Percentiles rank a stretch among this genome's conserved stretches.
These are phyloP conservation scores for Ceyx cyanopectus DNA, from an alignment of 2,113 vertebrate genomes.

Conservation along the genomic window DNA sequence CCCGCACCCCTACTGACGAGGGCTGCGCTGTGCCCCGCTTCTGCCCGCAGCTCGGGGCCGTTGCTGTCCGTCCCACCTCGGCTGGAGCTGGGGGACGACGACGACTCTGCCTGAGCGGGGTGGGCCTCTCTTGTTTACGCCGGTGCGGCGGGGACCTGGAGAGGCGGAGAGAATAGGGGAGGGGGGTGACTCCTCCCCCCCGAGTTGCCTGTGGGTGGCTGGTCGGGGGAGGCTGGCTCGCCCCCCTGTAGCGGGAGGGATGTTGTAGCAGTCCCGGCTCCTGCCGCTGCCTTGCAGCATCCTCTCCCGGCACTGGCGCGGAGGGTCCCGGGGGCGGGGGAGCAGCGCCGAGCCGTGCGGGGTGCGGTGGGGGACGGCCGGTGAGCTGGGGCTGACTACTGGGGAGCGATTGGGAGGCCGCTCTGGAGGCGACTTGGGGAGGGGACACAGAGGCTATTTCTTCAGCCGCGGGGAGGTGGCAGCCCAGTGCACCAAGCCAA, in stretches of 20 bases:
- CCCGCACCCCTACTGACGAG: rapidly evolving
- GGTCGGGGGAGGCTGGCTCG: not conserved
- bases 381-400: not conserved
- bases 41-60: not conserved
- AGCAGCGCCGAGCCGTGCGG: not conserved
- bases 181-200: not conserved
- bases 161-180: not conserved
- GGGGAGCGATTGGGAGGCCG: not conserved
- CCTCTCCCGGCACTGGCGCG: not conserved
- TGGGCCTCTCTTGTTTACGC: not conserved
- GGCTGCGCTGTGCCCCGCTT: not conserved
- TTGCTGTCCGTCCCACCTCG: not conserved
- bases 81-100: not conserved
- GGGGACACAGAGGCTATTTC: not conserved
- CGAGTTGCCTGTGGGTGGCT: not conserved
- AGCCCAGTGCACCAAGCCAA: not conserved
- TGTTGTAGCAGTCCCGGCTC: not conserved
- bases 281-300: not conserved
- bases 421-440: rapidly evolving
- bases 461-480: not conserved
- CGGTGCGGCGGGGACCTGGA: not conserved
- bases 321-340: too few relatives aligned
- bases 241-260: not conserved
- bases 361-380: not conserved
- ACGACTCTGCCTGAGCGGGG: not conserved